Conservation (phyloP, 2,113 vertebrate genomes). For the Scomber japonicus region DNA sequence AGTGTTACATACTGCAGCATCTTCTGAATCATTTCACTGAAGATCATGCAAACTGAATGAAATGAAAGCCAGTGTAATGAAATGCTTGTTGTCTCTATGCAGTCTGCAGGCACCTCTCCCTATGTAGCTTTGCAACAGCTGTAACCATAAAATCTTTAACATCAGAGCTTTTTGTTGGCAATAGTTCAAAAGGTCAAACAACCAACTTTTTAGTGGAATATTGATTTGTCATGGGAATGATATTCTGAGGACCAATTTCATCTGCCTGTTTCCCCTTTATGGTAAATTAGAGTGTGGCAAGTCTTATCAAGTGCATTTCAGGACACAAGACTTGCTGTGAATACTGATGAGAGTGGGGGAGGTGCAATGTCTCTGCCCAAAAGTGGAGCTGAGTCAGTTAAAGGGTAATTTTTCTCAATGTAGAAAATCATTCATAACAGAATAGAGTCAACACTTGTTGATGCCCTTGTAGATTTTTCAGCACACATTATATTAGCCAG, state of each 20-base stretch:
- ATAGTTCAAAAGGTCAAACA: conserved; percentile 62
- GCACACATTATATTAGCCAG: neutral
- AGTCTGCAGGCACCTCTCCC: neutral
- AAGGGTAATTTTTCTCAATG: conserved; percentile 27
- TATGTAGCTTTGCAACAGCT: neutral
- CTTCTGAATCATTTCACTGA: conserved; percentile 1
- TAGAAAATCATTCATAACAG: conserved; percentile 3
- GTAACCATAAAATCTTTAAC: conserved; percentile 13
- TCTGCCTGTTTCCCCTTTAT: conserved; percentile 55
- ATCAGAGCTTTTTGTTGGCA: conserved; percentile 28
- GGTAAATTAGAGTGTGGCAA: conserved; percentile 64
- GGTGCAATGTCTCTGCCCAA: neutral
- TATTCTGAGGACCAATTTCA: conserved; percentile 61
- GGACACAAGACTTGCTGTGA: conserved; percentile 43
- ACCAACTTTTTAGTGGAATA: conserved; percentile 54
- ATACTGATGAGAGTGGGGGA: conserved; percentile 69
- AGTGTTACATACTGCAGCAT: neutral
- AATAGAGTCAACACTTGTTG: neutral
- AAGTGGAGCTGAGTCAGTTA: conserved; percentile 38
- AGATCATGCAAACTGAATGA: neutral
- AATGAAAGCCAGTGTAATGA: neutral
- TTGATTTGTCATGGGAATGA: conserved; percentile 69
- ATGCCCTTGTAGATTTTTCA: neutral
- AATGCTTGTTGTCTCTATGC: neutral
- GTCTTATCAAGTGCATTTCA: conserved; percentile 62